These are phyloP conservation scores for Borostomias antarcticus DNA, from an alignment of 2,797 vertebrate species.

Conservation along the genomic window DNA sequence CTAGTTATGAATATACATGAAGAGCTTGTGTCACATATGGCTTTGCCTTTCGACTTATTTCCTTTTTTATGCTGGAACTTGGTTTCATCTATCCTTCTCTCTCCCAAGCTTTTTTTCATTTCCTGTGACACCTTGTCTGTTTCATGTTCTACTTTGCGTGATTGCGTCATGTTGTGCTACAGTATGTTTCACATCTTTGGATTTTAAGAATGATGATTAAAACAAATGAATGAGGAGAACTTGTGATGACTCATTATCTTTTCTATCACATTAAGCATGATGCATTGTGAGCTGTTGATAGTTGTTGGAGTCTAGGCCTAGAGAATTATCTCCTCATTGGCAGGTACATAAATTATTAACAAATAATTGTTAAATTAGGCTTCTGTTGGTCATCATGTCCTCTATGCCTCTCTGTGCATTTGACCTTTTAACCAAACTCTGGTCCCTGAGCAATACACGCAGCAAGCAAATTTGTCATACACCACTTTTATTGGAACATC, in stretches of 20 bases:
- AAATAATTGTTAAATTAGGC: too few species aligned
- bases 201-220: conserved; percentile 63
- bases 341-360: background rate
- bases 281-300: too few species aligned
- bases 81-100: conserved; percentile 49
- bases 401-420: background rate
- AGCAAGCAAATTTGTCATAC: background rate
- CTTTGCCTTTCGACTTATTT: conserved; percentile 65
- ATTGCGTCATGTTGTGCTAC: conserved; percentile 56
- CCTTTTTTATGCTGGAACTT: conserved; percentile 50
- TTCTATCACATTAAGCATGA: background rate
- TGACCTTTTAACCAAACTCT: too few species aligned
- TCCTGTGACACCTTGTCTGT: conserved; percentile 54
- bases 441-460: too few species aligned
- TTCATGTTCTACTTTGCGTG: conserved; percentile 57
- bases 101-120: conserved; percentile 32
- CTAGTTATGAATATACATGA: conserved; percentile 40
- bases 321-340: background rate
- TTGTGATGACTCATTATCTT: conserved; percentile 18
- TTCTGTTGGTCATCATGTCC: background rate
- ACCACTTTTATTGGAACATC: background rate
- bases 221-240: conserved; percentile 55
- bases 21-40: conserved; percentile 60
- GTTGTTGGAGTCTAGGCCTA: too few species aligned
- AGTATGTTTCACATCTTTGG: conserved; percentile 67